Evolutionary conservation across 1,140 invertebrate species (phyloP).

Genomic region (Carposina sasakii): DNA sequence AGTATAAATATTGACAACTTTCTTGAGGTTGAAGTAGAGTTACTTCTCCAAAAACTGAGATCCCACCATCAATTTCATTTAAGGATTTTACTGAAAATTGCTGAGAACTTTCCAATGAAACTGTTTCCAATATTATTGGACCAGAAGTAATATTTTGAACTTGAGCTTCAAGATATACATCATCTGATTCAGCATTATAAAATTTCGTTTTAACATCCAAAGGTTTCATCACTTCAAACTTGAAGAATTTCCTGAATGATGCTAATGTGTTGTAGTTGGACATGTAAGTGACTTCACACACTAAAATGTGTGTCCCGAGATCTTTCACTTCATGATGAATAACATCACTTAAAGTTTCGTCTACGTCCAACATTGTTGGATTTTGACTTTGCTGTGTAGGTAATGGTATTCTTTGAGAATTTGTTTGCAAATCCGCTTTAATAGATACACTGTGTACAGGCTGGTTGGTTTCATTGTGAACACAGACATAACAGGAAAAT

Average conservation of each 20-base stretch:
- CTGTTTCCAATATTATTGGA: conserved; percentile 93
- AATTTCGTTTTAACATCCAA: conserved; percentile 99
- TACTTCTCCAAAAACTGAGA: conserved; percentile 88
- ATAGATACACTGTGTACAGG: conserved; percentile 86
- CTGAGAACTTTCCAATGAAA: conserved; percentile 91
- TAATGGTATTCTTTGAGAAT: conserved; percentile 86
- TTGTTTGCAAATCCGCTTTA: conserved; percentile 95
- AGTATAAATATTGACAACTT: conserved; percentile 95
- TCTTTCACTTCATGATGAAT: conserved; percentile 99
- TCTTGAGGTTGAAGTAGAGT: conserved; percentile 86
- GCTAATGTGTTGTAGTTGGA: conserved; percentile 79
- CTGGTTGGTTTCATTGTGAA: conserved; percentile 94
- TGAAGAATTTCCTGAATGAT: conserved; percentile 96
- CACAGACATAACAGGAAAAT: conserved; percentile 97
- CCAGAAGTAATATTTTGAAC: conserved; percentile 94
- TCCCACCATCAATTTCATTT: conserved; percentile 75
- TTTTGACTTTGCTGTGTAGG: conserved; percentile 76
- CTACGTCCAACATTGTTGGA: conserved; percentile 81
- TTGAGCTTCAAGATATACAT: conserved; percentile 97
- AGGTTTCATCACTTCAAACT: conserved; percentile 98
- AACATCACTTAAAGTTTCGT: conserved; percentile 93
- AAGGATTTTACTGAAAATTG: conserved; percentile 85
- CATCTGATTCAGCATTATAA: conserved; percentile 97
- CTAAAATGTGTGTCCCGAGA: conserved; percentile 96
- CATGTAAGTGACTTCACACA: conserved; percentile 96